These are phyloP conservation scores for Hoplostethus atlanticus DNA, from an alignment of 2,797 vertebrate species.

Conservation along the genomic window DNA sequence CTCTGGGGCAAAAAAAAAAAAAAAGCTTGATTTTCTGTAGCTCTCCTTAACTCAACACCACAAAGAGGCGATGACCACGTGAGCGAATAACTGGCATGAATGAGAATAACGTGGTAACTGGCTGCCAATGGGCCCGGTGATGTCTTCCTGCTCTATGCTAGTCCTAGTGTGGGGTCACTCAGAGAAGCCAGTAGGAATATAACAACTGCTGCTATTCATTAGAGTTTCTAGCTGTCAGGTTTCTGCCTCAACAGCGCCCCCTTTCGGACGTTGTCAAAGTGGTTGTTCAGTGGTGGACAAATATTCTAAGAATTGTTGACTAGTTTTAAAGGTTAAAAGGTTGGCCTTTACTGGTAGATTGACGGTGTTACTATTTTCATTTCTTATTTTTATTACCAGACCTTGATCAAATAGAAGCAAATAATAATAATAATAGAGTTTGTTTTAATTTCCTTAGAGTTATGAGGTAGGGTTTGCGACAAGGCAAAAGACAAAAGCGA, in stretches of 20 bases:
- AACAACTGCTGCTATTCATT: slow-evolving; percentile 36
- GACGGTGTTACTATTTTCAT: no score
- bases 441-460: not conserved
- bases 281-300: slow-evolving; percentile 11
- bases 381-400: not conserved
- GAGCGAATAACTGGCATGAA: slow-evolving; percentile 2
- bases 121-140: not conserved
- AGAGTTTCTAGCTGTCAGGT: slow-evolving; percentile 35
- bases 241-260: slow-evolving; percentile 80
- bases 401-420: no score
- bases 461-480: not conserved
- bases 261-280: slow-evolving; percentile 58
- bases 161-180: slow-evolving; percentile 32
- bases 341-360: no score
- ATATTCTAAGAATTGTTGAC: slow-evolving; percentile 8
- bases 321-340: not conserved
- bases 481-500: not conserved
- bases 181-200: slow-evolving; percentile 40
- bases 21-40: slow-evolving; percentile 5
- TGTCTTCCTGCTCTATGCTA: not conserved
- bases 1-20: not conserved
- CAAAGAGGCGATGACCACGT: slow-evolving; percentile 3
- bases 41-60: slow-evolving; percentile 10
- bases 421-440: no score
- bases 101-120: not conserved